phyloP scores from a whole-genome alignment of 1,140 invertebrate species.

The Plectus sambesii region DNA sequence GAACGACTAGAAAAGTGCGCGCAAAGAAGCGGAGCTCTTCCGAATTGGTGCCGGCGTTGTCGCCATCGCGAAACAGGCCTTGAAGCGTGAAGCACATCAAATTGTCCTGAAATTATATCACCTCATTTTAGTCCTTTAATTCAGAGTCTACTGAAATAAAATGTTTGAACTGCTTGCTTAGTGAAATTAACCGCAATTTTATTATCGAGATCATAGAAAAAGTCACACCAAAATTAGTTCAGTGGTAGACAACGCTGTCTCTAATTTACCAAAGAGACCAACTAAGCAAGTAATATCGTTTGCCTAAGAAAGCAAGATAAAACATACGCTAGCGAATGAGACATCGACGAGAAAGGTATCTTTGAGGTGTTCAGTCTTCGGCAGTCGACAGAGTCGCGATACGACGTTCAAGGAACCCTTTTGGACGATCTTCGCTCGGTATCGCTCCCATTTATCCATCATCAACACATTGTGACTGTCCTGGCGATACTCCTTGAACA shows the following conservation, averaged over 20 bases:
- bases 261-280: too few species aligned
- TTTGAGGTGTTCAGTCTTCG: conserved; percentile 25
- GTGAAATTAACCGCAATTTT: too few species aligned
- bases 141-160: too few species aligned
- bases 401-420: conserved; percentile 30
- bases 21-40: conserved; percentile 17
- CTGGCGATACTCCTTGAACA: too few species aligned
- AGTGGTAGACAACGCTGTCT: too few species aligned
- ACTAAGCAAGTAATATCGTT: neutral
- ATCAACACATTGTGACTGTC: conserved; percentile 29
- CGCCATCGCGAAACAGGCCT: conserved; percentile 28
- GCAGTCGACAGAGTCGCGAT: conserved; percentile 23
- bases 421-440: conserved; percentile 28
- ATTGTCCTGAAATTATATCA: conserved; percentile 22
- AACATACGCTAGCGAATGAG: conserved; percentile 11
- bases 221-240: too few species aligned
- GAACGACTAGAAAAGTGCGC: conserved; percentile 20
- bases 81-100: conserved; percentile 27
- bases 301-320: conserved; percentile 1
- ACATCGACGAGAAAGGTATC: conserved; percentile 31
- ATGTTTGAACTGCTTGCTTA: too few species aligned
- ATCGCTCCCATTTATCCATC: conserved; percentile 25
- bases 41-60: conserved; percentile 4
- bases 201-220: too few species aligned
- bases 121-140: too few species aligned